phyloP scores from a whole-genome alignment of 2,888 invertebrate genomes.

The Phalera bucephala region DNA sequence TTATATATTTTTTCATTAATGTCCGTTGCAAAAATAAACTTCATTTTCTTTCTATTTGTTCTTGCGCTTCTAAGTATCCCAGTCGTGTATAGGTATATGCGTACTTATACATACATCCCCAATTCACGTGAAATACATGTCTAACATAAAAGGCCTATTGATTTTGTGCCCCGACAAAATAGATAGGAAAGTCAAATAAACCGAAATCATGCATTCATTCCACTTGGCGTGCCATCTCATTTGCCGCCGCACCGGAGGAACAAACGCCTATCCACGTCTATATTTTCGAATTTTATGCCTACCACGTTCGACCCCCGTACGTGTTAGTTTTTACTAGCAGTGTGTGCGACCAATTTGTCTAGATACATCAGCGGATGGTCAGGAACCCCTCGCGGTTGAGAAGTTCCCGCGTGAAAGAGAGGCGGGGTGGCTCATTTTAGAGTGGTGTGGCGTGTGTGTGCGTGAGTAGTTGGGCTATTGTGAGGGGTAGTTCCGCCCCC shows the following conservation, averaged over 20 bases:
- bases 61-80: too few relatives aligned
- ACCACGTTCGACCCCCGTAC: slow-evolving; percentile 50
- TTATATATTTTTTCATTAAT: too few relatives aligned
- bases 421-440: slow-evolving; percentile 37
- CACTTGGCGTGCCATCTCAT: slow-evolving; percentile 68
- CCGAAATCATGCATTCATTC: slow-evolving; percentile 69
- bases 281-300: slow-evolving; percentile 80
- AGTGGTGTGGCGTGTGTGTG: slow-evolving; percentile 49
- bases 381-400: slow-evolving; percentile 18
- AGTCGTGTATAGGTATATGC: too few relatives aligned
- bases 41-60: too few relatives aligned
- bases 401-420: slow-evolving; percentile 13
- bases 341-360: slow-evolving; percentile 40
- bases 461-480: slow-evolving; percentile 68
- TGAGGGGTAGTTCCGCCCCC: slow-evolving; percentile 65
- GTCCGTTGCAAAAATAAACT: too few relatives aligned
- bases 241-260: slow-evolving; percentile 64
- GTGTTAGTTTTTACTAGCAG: slow-evolving; percentile 62
- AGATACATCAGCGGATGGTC: slow-evolving; percentile 43
- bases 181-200: slow-evolving; percentile 47
- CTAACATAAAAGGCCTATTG: neutral
- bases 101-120: too few relatives aligned
- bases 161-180: slow-evolving; percentile 10
- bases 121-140: too few relatives aligned
- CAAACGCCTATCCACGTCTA: slow-evolving; percentile 57